Percentiles rank a stretch among this genome's conserved stretches.
Conservation (phyloP, 2,797 vertebrate genomes). For the Crypturellus tataupa region DNA sequence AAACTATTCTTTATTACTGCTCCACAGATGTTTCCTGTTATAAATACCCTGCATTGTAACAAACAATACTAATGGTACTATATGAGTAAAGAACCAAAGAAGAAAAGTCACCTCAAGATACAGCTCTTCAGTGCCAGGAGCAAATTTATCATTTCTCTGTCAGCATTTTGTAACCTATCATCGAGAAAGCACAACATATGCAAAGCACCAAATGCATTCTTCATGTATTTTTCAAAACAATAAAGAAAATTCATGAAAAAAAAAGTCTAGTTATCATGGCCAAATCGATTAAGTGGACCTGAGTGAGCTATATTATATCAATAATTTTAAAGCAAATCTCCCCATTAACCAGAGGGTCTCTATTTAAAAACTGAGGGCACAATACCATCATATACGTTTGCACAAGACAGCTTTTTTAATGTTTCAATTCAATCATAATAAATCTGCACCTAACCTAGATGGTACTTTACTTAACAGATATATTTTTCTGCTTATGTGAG, state of each 20-base stretch:
- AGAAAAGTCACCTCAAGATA: constrained; percentile 80
- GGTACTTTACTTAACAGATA: constrained; percentile 60
- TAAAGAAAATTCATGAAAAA: constrained; percentile 77
- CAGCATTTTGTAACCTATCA: constrained; percentile 19
- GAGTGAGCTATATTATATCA: neutral
- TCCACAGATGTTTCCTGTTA: constrained; percentile 88
- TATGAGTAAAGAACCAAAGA: constrained; percentile 81
- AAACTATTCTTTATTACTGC: constrained; percentile 79
- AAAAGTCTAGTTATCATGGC: constrained; percentile 55
- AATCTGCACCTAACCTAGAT: constrained; percentile 46
- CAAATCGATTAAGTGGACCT: constrained; percentile 11
- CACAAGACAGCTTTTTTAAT: neutral
- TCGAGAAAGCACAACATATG: constrained; percentile 61
- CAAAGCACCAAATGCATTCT: constrained; percentile 73
- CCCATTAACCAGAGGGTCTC: neutral
- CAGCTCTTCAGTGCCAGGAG: constrained; percentile 41
- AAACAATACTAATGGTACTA: constrained; percentile 86
- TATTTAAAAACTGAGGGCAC: neutral
- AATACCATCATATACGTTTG: neutral
- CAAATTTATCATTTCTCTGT: constrained; percentile 39
- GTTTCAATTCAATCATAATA: constrained; percentile 20
- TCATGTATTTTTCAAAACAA: constrained; percentile 80
- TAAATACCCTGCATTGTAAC: constrained; percentile 85
- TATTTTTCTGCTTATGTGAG: constrained; percentile 48
- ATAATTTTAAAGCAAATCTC: constrained; percentile 18